Evolutionary conservation across 2,888 invertebrate genomes (phyloP).

Genomic region (Halocaridina rubra): DNA sequence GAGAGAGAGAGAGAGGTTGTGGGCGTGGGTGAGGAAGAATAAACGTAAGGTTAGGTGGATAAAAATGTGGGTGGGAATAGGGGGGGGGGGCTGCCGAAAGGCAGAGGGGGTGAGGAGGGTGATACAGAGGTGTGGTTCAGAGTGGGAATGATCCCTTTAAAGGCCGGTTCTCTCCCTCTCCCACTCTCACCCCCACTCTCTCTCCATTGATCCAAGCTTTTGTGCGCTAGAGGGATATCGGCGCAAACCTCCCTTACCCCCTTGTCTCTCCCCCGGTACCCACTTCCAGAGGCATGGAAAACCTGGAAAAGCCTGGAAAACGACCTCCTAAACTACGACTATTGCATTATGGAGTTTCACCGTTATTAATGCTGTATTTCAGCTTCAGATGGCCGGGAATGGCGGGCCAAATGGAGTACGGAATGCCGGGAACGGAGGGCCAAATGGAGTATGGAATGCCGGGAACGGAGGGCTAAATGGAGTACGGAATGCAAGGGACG

Average conservation of each 20-base stretch:
- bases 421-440: not conserved
- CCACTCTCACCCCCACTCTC: not conserved
- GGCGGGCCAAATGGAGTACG: not conserved
- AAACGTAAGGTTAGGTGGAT: not conserved
- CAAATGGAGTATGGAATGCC: not conserved
- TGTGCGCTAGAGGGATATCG: constrained; percentile 49
- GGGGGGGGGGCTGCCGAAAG: not conserved
- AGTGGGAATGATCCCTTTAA: constrained; percentile 49
- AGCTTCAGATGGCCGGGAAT: not conserved
- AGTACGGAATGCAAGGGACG: not conserved
- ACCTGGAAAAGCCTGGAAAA: constrained; percentile 29
- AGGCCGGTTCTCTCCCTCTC: constrained; percentile 10
- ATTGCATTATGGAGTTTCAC: not conserved
- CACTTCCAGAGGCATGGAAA: too few species aligned
- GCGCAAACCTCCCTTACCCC: constrained; percentile 22
- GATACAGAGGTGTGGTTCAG: constrained; percentile 44
- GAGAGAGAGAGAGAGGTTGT: not conserved
- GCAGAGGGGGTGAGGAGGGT: not conserved
- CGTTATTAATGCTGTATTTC: not conserved
- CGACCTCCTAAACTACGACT: constrained; percentile 32
- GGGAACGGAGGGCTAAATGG: not conserved
- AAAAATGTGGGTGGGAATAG: not conserved
- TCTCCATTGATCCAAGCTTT: constrained; percentile 45
- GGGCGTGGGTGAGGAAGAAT: not conserved
- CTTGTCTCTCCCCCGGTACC: too few species aligned